A percentile compares a stretch with the other conserved stretches of the same genome.
Conservation (phyloP, 2,888 invertebrate genomes). For the Tachystola acroxantha region DNA sequence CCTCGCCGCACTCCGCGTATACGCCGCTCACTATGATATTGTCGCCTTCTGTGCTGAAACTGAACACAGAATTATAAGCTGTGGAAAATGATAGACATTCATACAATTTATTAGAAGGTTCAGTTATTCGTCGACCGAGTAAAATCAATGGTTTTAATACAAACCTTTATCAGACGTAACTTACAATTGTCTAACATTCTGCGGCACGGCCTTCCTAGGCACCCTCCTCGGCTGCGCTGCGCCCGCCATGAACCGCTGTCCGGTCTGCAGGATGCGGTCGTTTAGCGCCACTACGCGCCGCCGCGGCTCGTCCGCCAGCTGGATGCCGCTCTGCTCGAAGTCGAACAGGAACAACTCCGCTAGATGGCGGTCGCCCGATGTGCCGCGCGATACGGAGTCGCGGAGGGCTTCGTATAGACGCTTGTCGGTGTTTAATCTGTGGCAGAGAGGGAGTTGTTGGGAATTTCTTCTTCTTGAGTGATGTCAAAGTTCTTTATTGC, state of each 20-base stretch:
- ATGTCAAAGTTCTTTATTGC: too few species aligned
- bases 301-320: conserved; percentile 87
- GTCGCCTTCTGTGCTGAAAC: conserved; percentile 82
- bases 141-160: too few species aligned
- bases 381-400: conserved; percentile 83
- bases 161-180: too few species aligned
- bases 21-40: conserved; percentile 88
- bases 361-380: conserved; percentile 91
- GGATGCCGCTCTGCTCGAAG: conserved; percentile 98
- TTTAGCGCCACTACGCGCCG: conserved; percentile 90
- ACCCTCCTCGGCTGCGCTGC: conserved; percentile 84
- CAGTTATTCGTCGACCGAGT: too few species aligned
- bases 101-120: too few species aligned
- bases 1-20: conserved; percentile 89
- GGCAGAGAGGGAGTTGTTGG: conserved; percentile 15
- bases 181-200: conserved; percentile 85
- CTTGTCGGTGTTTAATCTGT: conserved; percentile 93
- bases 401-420: conserved; percentile 88
- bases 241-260: conserved; percentile 90
- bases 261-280: conserved; percentile 89
- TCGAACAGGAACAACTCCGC: conserved; percentile 95
- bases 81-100: too few species aligned
- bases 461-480: not conserved
- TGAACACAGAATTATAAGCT: too few species aligned
- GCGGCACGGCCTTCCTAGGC: conserved; percentile 81